Base-by-base conservation (phyloP, 2,888 invertebrate genomes). In the Thera obeliscata region DNA sequence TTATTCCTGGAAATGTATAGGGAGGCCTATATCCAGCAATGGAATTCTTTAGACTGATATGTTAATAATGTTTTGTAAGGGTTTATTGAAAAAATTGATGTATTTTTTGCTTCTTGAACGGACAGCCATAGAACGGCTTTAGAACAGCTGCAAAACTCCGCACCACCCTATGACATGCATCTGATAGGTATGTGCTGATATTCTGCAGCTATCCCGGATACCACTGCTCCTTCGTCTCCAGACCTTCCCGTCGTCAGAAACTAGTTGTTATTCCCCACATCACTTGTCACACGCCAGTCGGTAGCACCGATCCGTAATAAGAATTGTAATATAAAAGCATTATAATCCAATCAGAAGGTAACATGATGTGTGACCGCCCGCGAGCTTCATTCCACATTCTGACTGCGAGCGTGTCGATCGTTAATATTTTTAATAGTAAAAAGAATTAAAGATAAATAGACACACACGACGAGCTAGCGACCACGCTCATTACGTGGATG, bases 281-380 rank as follows among this genome's bases (percentile, higher is more conserved):
- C 81, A 81, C 84, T 83, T 83, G 88, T 87, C 89, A 87, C 88
- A 87, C 88, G 87, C 82, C 85, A 84, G 83, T 83, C 88, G 85
- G 89, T 88, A 89, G 91, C 87, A 85, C 79, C 83, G 84, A 85
- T 83, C 86, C 84, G 87, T 86, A 87, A 88, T 93, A 91, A 90
- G 90, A 93, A 92, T 86, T 83, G 90, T 92, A 91, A 91, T 93
- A 89, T 91, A 90, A 91, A 89, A 88, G 87, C 85, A 93, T 93
- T 92, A 93, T 93, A 93, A 92, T 92, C 93, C 93, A 93, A 93
- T 93, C 91, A 93, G 85, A 84, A 83, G 81, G 83, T 83, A 87
- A 85, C 83, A 78, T 82, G 86, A 86, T 85, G 88, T 87, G 87
- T 87, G 92, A 87, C 91, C 93, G 91, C 90, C 91, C 90, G 89